A percentile compares a stretch with the other conserved stretches of the same genome.
phyloP scores from a whole-genome alignment of 2,797 vertebrate genomes.

The Ceyx erithaca region DNA sequence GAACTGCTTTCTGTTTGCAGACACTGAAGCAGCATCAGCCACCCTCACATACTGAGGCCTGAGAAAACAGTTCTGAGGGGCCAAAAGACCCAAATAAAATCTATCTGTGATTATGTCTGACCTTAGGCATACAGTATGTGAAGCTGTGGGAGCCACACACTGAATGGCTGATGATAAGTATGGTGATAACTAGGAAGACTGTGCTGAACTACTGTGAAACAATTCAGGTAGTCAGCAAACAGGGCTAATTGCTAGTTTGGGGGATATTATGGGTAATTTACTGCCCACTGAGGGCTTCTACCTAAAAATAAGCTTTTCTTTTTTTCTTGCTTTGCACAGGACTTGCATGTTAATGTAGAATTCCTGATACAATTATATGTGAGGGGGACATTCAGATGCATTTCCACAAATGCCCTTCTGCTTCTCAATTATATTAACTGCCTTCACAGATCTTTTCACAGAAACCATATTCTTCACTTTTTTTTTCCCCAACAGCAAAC shows the following conservation, averaged over 20 bases:
- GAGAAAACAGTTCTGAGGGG: slow-evolving; percentile 18
- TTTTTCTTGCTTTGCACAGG: slow-evolving; percentile 7
- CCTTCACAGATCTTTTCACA: slow-evolving; percentile 41
- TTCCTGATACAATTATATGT: slow-evolving; percentile 36
- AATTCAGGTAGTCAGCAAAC: slow-evolving; percentile 72
- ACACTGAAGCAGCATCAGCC: background rate
- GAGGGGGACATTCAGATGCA: slow-evolving; percentile 36
- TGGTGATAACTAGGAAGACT: slow-evolving; percentile 56
- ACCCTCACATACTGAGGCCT: background rate
- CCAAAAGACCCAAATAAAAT: slow-evolving; percentile 39
- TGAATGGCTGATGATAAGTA: slow-evolving; percentile 49
- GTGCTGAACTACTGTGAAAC: slow-evolving; percentile 63
- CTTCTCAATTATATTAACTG: slow-evolving; percentile 29
- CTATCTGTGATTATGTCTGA: slow-evolving; percentile 39
- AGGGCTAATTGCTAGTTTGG: slow-evolving; percentile 69
- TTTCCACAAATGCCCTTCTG: slow-evolving; percentile 54
- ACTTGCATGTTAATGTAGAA: slow-evolving; percentile 57
- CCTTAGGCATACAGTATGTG: background rate
- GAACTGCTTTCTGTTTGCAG: slow-evolving; percentile 41
- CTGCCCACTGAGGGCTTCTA: slow-evolving; percentile 58
- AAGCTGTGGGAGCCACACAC: background rate
- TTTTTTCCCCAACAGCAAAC: background rate
- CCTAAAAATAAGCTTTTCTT: slow-evolving; percentile 61
- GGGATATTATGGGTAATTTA: slow-evolving; percentile 73
- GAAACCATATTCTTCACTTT: slow-evolving; percentile 8